Base-by-base conservation (phyloP, 2,113 vertebrate species). In the Conger conger region DNA sequence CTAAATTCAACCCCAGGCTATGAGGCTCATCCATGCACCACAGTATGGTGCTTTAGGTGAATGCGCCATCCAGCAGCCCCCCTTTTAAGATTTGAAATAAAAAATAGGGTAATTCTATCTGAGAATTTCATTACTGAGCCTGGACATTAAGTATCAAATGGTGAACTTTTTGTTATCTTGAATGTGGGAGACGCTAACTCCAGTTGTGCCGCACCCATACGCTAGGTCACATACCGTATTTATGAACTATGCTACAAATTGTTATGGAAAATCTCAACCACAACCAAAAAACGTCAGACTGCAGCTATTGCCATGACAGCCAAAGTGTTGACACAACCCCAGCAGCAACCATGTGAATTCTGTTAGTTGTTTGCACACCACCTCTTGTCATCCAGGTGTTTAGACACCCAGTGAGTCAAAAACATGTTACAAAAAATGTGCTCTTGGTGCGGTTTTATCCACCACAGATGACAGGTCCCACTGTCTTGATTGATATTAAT, bases 1-100 rank as follows among this genome's bases (percentile, higher is more conserved):
- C 9, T 42, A 0, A n/a, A 42, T 42, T 42, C 9, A 9, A 42
- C 9, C 40, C 40, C 40, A 42, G 9, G 40, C 40, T 4, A 42
- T 42, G 40, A 42, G 40, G 40, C 40, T 42, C 40, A 42, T 9
- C 1, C 40, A 42, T 42, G 40, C 40, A 42, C 40, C 40, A 4
- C 4, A 6, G 40, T n/a, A n/a, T n/a, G n/a, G n/a, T 9, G 9
- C 40, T 9, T 50, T 50, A 50, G 1, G 9, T 13, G 11, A 33
- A 81, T 33, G 33, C 7, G 45, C 45, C 80, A 81, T 81, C 80
- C 40, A 80, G 45, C 79, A 81, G 45, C 45, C 45, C 45, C 23
- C 20, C 57, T 63, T 23, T 63, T 63, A 27, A 73, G n/a, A 73
- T 33, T 33, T 73, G 30, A 8, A 4, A 30, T 33, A 1, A 4